Conservation (phyloP, 1,140 invertebrate genomes). For the Pectinophora gossypiella region DNA sequence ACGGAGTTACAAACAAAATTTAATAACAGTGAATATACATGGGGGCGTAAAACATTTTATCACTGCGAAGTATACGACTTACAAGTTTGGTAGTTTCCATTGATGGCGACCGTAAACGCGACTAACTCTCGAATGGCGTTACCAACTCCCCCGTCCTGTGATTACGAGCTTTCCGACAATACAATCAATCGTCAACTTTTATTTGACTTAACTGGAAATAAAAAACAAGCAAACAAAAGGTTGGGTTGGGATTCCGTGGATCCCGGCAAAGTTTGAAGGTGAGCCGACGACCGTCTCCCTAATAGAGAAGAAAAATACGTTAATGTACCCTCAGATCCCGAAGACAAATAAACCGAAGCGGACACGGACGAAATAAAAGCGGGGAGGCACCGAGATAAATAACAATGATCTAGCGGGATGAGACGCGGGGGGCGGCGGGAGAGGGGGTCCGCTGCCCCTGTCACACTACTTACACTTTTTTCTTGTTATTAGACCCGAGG, state of each 20-base stretch:
- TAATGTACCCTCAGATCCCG: slow-evolving; percentile 70
- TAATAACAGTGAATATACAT: slow-evolving; percentile 15
- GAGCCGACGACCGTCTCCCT: slow-evolving; percentile 62
- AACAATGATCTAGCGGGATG: slow-evolving; percentile 58
- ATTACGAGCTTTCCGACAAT: slow-evolving; percentile 53
- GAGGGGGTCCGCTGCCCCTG: slow-evolving; percentile 6
- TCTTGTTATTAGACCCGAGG: slow-evolving; percentile 20
- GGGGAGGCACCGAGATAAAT: slow-evolving; percentile 57
- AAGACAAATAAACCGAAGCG: slow-evolving; percentile 70
- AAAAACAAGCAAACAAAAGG: slow-evolving; percentile 64
- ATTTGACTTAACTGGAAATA: slow-evolving; percentile 67
- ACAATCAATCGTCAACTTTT: slow-evolving; percentile 73
- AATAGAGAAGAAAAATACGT: slow-evolving; percentile 75
- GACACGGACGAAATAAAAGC: slow-evolving; percentile 66
- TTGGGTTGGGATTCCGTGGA: slow-evolving; percentile 50
- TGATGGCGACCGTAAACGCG: slow-evolving; percentile 33
- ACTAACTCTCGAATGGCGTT: slow-evolving; percentile 36
- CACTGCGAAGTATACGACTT: slow-evolving; percentile 20
- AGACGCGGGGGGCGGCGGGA: slow-evolving; percentile 13
- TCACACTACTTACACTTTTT: slow-evolving; percentile 33
- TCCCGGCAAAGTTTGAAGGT: slow-evolving; percentile 65
- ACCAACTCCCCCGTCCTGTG: slow-evolving; percentile 36
- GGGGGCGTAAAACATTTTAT: slow-evolving; percentile 22
- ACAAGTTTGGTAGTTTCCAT: slow-evolving; percentile 30
- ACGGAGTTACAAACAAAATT: slow-evolving; percentile 14